Conservation (phyloP, 2,888 invertebrate genomes). For the Esperia sulphurella region DNA sequence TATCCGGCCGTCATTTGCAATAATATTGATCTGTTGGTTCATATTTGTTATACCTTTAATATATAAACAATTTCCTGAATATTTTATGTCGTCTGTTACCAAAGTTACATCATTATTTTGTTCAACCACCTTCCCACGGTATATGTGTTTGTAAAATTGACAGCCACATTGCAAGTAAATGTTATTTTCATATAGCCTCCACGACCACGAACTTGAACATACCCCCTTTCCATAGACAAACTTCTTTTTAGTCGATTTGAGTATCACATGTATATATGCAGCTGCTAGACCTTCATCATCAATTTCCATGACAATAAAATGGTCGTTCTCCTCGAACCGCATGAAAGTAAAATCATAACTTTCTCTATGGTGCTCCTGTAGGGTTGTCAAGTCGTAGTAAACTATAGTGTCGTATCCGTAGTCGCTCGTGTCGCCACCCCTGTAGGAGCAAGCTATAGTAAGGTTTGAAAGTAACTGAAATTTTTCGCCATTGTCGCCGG, state of each 20-base stretch:
- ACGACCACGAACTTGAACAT: neutral
- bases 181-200: neutral
- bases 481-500: neutral
- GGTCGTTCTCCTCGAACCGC: neutral
- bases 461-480: neutral
- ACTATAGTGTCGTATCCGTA: neutral
- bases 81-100: neutral
- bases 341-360: neutral
- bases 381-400: neutral
- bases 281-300: neutral
- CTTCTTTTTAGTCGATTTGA: neutral
- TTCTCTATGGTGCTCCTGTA: neutral
- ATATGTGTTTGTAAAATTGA: neutral
- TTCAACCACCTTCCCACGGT: neutral
- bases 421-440: neutral
- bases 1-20: no score
- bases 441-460: neutral
- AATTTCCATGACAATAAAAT: neutral
- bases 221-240: neutral
- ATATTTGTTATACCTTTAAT: no score
- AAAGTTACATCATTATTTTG: neutral
- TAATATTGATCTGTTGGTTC: no score
- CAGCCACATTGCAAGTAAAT: neutral
- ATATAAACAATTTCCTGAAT: neutral
- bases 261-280: neutral